phyloP scores from a whole-genome alignment of 2,113 vertebrate genomes.

The Protobothrops mucrosquamatus region DNA sequence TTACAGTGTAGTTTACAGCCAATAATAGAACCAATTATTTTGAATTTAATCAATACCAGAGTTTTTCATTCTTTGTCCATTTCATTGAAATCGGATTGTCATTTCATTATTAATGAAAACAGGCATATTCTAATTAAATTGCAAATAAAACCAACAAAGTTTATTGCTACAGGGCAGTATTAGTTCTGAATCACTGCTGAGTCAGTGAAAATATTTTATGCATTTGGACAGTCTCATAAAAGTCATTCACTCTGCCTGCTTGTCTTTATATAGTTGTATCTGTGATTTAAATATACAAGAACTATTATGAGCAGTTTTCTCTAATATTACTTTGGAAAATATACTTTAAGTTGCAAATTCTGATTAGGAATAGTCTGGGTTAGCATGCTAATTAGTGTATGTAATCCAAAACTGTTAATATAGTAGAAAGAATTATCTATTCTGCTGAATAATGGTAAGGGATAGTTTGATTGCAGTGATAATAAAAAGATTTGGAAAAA shows the following conservation, averaged over 20 bases:
- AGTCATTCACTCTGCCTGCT: not conserved
- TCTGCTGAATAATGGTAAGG: not conserved
- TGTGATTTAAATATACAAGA: not conserved
- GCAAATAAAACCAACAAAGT: not conserved
- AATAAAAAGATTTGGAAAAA: not conserved
- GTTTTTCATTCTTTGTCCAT: slow-evolving; percentile 14
- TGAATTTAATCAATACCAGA: slow-evolving; percentile 40
- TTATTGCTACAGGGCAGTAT: not conserved
- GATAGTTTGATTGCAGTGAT: not conserved
- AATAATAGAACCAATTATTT: slow-evolving; percentile 44
- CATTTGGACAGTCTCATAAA: not conserved
- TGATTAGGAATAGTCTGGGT: not conserved
- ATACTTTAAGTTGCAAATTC: not conserved
- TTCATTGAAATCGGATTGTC: slow-evolving; percentile 5
- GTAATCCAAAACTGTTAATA: not conserved
- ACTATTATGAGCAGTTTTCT: not conserved
- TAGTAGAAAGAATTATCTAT: not conserved
- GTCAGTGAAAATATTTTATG: not conserved
- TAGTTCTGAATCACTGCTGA: not conserved
- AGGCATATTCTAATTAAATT: not conserved
- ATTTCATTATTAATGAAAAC: slow-evolving; percentile 2
- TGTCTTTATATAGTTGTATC: not conserved
- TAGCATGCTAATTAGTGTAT: not conserved
- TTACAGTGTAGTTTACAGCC: slow-evolving; percentile 50
- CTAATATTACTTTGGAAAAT: not conserved